Percentiles rank a stretch among this genome's conserved stretches.
phyloP scores from a whole-genome alignment of 2,797 vertebrate species.

The Erpetoichthys calabaricus region DNA sequence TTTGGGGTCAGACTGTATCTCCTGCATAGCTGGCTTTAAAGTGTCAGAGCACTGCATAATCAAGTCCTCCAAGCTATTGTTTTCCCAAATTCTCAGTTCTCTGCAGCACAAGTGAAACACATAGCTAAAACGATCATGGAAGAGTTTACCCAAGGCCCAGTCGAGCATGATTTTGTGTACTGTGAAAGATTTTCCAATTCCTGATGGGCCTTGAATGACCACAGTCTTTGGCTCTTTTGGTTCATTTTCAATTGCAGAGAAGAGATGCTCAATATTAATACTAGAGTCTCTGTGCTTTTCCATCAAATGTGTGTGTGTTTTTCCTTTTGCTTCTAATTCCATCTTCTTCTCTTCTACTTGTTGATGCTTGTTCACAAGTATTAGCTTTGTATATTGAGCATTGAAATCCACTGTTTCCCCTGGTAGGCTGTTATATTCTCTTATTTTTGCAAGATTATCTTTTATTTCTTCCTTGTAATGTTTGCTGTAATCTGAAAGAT shows the following conservation, averaged over 20 bases:
- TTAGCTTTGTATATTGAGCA: background rate
- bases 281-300: background rate
- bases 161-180: background rate
- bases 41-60: slow-evolving; percentile 21
- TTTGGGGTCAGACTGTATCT: slow-evolving; percentile 15
- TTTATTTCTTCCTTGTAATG: background rate
- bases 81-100: slow-evolving; percentile 1
- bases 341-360: background rate
- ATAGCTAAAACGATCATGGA: background rate
- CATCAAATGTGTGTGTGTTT: background rate
- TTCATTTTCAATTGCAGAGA: background rate
- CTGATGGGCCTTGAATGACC: background rate
- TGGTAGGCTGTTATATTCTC: background rate
- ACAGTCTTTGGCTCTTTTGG: background rate
- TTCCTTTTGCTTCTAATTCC: background rate
- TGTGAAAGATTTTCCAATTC: no score
- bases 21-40: slow-evolving; percentile 19
- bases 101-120: background rate
- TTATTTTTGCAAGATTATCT: background rate
- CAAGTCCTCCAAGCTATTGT: slow-evolving; percentile 15
- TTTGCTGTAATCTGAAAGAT: no score
- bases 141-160: background rate
- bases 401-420: background rate
- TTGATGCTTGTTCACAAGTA: background rate
- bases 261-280: background rate